Evolutionary conservation across 2,797 vertebrate species (phyloP).

Genomic region (Coluber constrictor): DNA sequence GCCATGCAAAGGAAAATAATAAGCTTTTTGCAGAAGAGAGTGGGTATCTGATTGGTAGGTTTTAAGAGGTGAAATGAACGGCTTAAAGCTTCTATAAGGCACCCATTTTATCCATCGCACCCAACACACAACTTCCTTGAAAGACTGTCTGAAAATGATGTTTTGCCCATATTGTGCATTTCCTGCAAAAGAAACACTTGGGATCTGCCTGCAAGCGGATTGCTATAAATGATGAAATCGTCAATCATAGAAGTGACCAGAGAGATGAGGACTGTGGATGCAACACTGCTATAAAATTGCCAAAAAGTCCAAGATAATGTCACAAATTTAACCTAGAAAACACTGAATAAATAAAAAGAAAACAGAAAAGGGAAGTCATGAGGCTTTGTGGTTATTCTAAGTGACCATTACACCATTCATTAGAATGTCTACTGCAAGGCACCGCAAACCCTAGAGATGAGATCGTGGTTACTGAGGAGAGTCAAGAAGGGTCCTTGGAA

Average conservation of each 20-base stretch:
- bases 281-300: neutral
- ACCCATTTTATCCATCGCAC: neutral
- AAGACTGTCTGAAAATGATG: neutral
- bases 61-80: neutral
- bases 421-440: neutral
- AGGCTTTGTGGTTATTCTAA: neutral
- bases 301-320: neutral
- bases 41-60: neutral
- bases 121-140: neutral
- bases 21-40: neutral
- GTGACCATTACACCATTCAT: neutral
- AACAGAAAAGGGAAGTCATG: neutral
- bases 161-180: neutral
- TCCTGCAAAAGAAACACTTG: neutral
- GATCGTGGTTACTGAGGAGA: neutral
- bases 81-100: neutral
- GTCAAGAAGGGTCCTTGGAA: neutral
- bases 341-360: neutral
- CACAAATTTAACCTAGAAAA: neutral
- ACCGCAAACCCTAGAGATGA: neutral
- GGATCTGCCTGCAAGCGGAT: neutral
- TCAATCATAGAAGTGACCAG: neutral
- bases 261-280: neutral
- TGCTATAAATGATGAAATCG: neutral
- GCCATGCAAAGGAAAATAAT: neutral